Conservation (phyloP, 2,888 invertebrate genomes). For the Dynastes hyllus region DNA sequence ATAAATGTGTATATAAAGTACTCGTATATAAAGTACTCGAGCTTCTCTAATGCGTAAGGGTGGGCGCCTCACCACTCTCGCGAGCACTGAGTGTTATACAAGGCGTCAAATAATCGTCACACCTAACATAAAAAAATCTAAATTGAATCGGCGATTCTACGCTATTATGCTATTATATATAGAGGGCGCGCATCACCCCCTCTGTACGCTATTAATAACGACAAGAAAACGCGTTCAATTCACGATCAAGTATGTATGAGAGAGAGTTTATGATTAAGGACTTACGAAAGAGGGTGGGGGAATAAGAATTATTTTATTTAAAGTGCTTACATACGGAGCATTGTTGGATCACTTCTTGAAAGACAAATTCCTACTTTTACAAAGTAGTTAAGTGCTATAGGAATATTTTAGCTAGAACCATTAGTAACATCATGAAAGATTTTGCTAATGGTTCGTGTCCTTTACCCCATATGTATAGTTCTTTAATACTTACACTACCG, state of each 20-base stretch:
- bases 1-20: background rate
- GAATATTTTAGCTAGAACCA: too few relatives aligned
- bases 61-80: background rate
- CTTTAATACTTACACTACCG: too few relatives aligned
- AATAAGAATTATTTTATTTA: too few relatives aligned
- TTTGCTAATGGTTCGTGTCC: too few relatives aligned
- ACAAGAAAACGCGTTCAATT: constrained; percentile 69
- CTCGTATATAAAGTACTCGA: too few relatives aligned
- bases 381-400: too few relatives aligned
- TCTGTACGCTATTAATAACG: constrained; percentile 52
- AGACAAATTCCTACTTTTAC: too few relatives aligned
- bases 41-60: background rate
- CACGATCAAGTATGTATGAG: constrained; percentile 70
- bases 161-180: constrained; percentile 82
- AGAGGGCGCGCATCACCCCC: constrained; percentile 71
- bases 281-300: too few relatives aligned
- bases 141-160: constrained; percentile 82
- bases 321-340: too few relatives aligned
- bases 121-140: constrained; percentile 73
- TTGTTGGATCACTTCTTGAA: too few relatives aligned
- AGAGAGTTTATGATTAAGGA: constrained; percentile 68
- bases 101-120: constrained; percentile 72
- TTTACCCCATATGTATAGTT: too few relatives aligned
- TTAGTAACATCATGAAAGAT: too few relatives aligned
- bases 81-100: constrained; percentile 52